Conservation (phyloP, 1,140 invertebrate genomes). For the Megalopta genalis region DNA sequence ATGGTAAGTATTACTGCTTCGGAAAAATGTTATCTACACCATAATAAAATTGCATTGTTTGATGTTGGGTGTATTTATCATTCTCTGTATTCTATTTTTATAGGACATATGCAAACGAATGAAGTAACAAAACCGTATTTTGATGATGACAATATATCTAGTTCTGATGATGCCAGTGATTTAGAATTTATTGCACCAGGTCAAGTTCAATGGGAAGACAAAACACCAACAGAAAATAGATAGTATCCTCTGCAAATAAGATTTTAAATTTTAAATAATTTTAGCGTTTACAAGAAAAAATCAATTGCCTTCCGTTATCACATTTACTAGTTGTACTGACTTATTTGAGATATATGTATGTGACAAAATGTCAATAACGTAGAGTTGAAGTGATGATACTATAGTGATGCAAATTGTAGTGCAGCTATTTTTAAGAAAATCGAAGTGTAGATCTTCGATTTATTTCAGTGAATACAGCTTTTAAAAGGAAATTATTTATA, state of each 20-base stretch:
- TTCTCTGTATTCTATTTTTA: slow-evolving; percentile 7
- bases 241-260: slow-evolving; percentile 14
- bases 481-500: background rate
- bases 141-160: slow-evolving; percentile 74
- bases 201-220: slow-evolving; percentile 54
- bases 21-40: slow-evolving; percentile 6
- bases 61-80: background rate
- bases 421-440: background rate
- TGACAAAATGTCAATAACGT: background rate
- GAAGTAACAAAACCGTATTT: slow-evolving; percentile 74
- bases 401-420: background rate
- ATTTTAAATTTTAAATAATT: slow-evolving; percentile 5
- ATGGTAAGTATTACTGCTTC: slow-evolving; percentile 70
- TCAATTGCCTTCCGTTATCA: background rate
- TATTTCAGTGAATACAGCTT: too few species aligned
- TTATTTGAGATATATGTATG: background rate
- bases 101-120: slow-evolving; percentile 39
- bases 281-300: slow-evolving; percentile 8
- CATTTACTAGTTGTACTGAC: background rate
- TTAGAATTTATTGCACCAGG: slow-evolving; percentile 79
- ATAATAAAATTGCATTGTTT: background rate
- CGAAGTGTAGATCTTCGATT: background rate
- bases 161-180: slow-evolving; percentile 75
- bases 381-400: background rate
- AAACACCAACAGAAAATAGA: slow-evolving; percentile 50